A percentile compares a stretch with the other conserved stretches of the same genome.
phyloP scores from a whole-genome alignment of 2,888 invertebrate species.

The Capitulum mitella region DNA sequence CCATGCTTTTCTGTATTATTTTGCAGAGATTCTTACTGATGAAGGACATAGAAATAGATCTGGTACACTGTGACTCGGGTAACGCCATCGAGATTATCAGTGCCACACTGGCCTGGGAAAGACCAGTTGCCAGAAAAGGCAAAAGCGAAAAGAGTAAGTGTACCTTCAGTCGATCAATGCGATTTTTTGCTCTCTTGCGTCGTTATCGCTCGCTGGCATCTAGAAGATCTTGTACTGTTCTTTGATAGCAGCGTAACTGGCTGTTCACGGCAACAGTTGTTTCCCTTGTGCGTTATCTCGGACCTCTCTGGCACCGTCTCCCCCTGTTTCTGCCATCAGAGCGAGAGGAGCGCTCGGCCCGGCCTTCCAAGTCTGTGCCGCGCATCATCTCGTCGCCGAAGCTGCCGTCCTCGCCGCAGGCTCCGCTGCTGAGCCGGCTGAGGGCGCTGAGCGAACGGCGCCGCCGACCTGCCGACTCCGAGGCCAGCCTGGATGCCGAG shows the following conservation, averaged over 20 bases:
- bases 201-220: no score
- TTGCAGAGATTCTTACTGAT: not conserved
- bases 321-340: no score
- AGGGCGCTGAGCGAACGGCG: not conserved
- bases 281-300: no score
- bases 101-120: not conserved
- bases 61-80: not conserved
- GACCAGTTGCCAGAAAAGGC: not conserved
- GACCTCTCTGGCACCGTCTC: no score
- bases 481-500: not conserved
- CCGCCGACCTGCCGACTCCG: not conserved
- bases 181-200: no score
- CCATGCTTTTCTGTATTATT: not conserved
- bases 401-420: not conserved
- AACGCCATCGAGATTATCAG: not conserved
- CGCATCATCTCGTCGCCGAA: not conserved
- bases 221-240: no score
- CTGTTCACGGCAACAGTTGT: no score
- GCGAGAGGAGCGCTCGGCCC: not conserved
- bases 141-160: not conserved
- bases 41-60: not conserved
- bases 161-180: no score
- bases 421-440: not conserved
- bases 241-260: no score
- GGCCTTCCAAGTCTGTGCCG: not conserved